Evolutionary conservation across 2,888 invertebrate genomes (phyloP).

Genomic region (Ormyrus rosae): DNA sequence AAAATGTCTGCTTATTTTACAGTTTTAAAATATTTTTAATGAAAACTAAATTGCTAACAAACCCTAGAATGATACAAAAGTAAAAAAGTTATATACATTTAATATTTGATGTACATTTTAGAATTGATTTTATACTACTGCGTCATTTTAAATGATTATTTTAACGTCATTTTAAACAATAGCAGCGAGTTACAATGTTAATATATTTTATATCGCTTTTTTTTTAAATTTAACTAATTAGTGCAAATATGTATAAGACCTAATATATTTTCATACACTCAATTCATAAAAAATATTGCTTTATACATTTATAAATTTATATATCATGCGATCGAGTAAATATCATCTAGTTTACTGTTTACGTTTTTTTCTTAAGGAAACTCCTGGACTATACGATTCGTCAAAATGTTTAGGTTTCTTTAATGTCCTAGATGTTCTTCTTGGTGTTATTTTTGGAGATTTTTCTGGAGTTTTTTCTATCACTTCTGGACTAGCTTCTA

Average conservation of each 20-base stretch:
- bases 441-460: background rate
- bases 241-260: conserved; percentile 3
- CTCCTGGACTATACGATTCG: conserved; percentile 2
- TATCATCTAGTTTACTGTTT: conserved; percentile 1
- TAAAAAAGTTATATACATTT: conserved; percentile 42
- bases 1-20: too few species aligned
- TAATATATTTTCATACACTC: conserved; percentile 26
- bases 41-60: background rate
- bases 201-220: too few species aligned
- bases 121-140: conserved; percentile 11
- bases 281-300: conserved; percentile 44
- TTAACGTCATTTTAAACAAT: background rate
- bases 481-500: too few species aligned
- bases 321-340: too few species aligned
- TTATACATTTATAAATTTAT: conserved; percentile 17
- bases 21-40: too few species aligned
- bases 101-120: background rate
- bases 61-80: conserved; percentile 25
- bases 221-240: too few species aligned
- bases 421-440: conserved; percentile 46
- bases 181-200: too few species aligned
- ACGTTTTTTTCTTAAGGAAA: conserved; percentile 44
- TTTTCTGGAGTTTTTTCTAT: background rate
- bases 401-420: conserved; percentile 32
- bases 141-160: background rate